Conservation (phyloP, 2,888 invertebrate genomes). For the Sepiola atlantica region DNA sequence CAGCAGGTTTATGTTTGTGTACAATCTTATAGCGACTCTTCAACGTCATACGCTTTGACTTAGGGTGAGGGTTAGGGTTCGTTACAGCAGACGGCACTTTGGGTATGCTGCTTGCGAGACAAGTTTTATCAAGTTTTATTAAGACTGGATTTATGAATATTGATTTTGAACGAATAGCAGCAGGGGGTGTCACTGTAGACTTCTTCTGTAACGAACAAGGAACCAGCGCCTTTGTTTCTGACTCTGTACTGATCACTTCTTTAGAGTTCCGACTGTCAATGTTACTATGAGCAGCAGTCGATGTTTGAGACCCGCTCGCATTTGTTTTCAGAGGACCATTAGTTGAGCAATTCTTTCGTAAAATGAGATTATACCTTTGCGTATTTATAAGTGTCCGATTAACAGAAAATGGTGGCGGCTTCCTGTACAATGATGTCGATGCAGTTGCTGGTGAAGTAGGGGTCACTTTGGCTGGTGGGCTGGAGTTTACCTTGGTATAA, state of each 20-base stretch:
- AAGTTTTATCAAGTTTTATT: background rate
- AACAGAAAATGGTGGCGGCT: background rate
- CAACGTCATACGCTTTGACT: background rate
- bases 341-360: background rate
- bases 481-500: background rate
- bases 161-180: background rate
- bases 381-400: background rate
- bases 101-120: background rate
- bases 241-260: background rate
- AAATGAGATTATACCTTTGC: background rate
- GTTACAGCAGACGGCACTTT: background rate
- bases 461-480: background rate
- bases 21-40: background rate
- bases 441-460: background rate
- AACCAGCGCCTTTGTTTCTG: background rate
- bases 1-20: background rate
- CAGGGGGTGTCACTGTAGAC: background rate
- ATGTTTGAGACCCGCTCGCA: background rate
- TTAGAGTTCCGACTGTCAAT: background rate
- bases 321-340: background rate
- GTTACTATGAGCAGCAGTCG: background rate
- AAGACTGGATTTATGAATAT: background rate
- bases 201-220: background rate
- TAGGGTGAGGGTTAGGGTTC: background rate
- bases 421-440: background rate